Percentiles rank a stretch among this genome's conserved stretches.
phyloP scores from a whole-genome alignment of 2,113 vertebrate genomes.

The Rhabdornis inornatus region DNA sequence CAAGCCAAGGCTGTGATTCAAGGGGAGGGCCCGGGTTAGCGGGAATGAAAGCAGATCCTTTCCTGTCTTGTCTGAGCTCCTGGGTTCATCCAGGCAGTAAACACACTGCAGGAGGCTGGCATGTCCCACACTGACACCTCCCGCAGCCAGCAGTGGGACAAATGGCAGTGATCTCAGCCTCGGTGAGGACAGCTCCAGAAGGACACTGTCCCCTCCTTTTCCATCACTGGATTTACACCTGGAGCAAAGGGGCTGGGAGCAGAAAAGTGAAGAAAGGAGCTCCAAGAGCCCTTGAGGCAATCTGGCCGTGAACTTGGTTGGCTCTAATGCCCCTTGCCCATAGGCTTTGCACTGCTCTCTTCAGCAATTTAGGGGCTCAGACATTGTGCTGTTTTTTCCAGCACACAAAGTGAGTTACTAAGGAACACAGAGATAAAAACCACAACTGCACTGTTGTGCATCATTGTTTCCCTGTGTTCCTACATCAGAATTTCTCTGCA shows the following conservation, averaged over 20 bases:
- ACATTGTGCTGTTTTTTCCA: background rate
- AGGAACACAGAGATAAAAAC: background rate
- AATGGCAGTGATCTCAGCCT: background rate
- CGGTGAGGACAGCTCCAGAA: accelerated
- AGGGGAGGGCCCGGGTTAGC: background rate
- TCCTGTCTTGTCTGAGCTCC: constrained; percentile 27
- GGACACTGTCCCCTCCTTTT: background rate
- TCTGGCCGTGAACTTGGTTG: background rate
- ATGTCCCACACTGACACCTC: background rate
- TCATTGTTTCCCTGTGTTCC: background rate
- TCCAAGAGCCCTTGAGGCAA: background rate
- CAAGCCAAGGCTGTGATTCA: constrained; percentile 14
- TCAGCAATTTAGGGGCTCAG: background rate
- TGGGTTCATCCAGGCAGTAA: background rate
- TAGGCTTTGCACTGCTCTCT: background rate
- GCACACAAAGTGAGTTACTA: background rate
- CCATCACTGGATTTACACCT: background rate
- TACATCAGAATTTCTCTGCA: background rate
- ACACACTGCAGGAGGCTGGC: background rate
- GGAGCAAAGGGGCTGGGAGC: background rate
- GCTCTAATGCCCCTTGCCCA: accelerated
- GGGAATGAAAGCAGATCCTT: background rate
- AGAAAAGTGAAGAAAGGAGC: background rate
- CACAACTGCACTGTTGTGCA: background rate
- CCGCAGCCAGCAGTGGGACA: background rate